Base-by-base conservation (phyloP, 2,797 vertebrate genomes). In the Pachyuromys duprasi region DNA sequence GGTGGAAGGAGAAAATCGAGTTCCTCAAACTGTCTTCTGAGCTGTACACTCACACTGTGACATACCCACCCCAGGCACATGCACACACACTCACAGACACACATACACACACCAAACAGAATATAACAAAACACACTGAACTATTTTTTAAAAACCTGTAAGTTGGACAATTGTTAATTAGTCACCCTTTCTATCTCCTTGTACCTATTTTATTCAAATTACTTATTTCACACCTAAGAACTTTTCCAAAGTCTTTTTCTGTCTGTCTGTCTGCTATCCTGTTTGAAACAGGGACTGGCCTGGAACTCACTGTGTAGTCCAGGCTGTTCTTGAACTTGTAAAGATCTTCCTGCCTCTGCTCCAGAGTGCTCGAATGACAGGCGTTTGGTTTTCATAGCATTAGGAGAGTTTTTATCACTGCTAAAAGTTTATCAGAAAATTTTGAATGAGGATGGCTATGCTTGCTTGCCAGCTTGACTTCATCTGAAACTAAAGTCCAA, bases 361-460 rank as follows among this genome's bases (percentile, higher is more conserved):
- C 42, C 13, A 2, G 18, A 17, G 55, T 33, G 28, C 28, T 42
- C 14, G 36, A 31, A 76, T 22, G 17, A 3, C 18, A 63, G 36
- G 22, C 39, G 24, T 7, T 62, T 62, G 28, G 39, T 45, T 45
- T 62, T 33, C 70, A 42, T 81, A 57, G 26, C 57, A 49, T 94
- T 90, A 60, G 75, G 79, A 28, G 14, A 20, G 17, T 67, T 93
- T 82, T 92, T 78, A 60, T 84, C 69, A 90, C 39, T 62, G n/a
- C 90, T 80, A 89, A 76, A 96, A 93, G 96, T 26, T 33, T 86
- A 93, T 67, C 93, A 94, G 80, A 95, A 97, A 96, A 86, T 81
- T 90, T 75, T 6, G 36, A 17, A 1, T 18, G 57, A 31, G 42
- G 55, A 17, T 57, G 36, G 36, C 8, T 31, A 5, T 8, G 17